These are phyloP conservation scores for Rhyacichthys aspro DNA, from an alignment of 2,797 vertebrate species.

Conservation along the genomic window DNA sequence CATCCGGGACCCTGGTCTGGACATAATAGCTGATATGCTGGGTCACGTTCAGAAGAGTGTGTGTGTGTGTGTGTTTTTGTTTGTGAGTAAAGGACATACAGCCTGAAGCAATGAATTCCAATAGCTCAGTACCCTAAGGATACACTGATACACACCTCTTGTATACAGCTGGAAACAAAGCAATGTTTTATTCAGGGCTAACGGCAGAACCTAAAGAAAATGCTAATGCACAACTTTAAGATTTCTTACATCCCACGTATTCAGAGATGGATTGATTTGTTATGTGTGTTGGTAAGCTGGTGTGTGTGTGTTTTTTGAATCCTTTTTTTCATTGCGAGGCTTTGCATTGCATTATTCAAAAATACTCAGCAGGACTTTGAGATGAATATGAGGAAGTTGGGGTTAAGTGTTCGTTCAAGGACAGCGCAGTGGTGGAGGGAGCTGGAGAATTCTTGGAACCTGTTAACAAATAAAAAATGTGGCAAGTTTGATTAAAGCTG, in stretches of 20 bases:
- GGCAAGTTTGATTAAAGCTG: background rate
- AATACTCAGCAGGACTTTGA: conserved; percentile 15
- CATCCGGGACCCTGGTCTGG: conserved; percentile 28
- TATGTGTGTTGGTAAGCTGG: conserved; percentile 39
- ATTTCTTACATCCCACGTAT: conserved; percentile 30
- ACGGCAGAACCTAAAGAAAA: conserved; percentile 54
- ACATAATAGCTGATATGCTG: conserved; percentile 60
- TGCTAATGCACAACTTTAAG: conserved; percentile 51
- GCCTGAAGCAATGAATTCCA: conserved; percentile 66
- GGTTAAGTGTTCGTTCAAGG: conserved; percentile 5
- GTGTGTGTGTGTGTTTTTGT: conserved; percentile 31
- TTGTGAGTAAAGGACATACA: conserved; percentile 60
- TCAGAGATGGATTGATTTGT: conserved; percentile 57
- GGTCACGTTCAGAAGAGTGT: conserved; percentile 58
- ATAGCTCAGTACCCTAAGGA: conserved; percentile 51
- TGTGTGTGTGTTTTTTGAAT: background rate
- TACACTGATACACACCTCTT: conserved; percentile 32
- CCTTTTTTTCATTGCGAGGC: conserved; percentile 3
- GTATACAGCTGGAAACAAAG: conserved; percentile 25
- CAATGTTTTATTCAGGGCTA: conserved; percentile 70
- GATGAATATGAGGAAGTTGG: conserved; percentile 18
- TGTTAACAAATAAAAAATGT: background rate
- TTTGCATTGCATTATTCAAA: conserved; percentile 55
- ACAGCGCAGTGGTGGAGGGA: background rate
- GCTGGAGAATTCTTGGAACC: background rate